Base-by-base conservation (phyloP, 2,797 vertebrate genomes). In the Tokudaia tokunoshimensis region DNA sequence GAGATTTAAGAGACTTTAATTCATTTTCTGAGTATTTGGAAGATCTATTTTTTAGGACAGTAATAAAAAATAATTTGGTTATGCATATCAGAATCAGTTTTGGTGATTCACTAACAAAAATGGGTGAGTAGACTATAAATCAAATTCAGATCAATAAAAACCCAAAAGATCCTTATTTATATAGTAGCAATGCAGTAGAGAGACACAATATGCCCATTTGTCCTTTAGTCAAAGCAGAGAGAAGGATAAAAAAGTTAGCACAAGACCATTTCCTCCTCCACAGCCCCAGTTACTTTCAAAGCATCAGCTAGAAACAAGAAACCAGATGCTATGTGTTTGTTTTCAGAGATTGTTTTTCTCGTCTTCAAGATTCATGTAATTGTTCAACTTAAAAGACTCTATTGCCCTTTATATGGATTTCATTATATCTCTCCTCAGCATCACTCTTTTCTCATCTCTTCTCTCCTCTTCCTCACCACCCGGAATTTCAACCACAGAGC, bases 21-120 rank as follows among this genome's bases (percentile, higher is more conserved):
- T 87, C 90, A 88, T 91, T 92, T 94, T 80, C 50, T 92, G 24
- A 93, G 9, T 80, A 6, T 91, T 75, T 93, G 26, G 31, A 87
- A 15, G 22, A 84, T 85, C 41, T 72, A 65, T n/a, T 10, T 88
- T 80, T 80, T 90, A 63, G 89, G 76, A 74, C 19, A 89, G 61
- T 75, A 82, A 57, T 9, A 72, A 10, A 34, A 67, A 34, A n/a
- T 8, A 72, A 92, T 22, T 93, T 57, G 65, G 75, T 91, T 92
- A 74, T 37, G 22, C 3, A 52, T 59, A 41, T 55, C 65, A 79
- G 22, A 75, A 37, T 82, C 14, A 67, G 47, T 24, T 7, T 94
- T 89, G 87, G 26, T 89, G 75, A 86, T 65, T 93, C 6, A 75
- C 79, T 44, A 92, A n/a, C 13, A 57, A 15, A 74, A 72, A n/a